phyloP scores from a whole-genome alignment of 2,888 invertebrate genomes.

The Monoplex corrugatus region DNA sequence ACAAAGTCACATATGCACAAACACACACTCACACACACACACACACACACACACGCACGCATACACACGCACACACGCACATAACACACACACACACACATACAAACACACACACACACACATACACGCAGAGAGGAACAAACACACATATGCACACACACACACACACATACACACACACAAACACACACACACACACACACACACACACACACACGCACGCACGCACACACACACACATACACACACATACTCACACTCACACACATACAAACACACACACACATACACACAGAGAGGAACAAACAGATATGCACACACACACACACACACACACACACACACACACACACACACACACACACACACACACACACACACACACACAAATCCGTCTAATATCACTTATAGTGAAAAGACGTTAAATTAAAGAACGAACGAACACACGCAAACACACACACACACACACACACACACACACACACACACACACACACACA shows the following conservation, averaged over 20 bases:
- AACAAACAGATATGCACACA: not conserved
- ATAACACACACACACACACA: too few relatives aligned
- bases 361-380: not conserved
- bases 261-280: not conserved
- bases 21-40: not conserved
- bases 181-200: not conserved
- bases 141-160: not conserved
- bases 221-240: not conserved
- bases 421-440: too few relatives aligned
- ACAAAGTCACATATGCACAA: not conserved
- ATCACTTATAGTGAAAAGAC: too few relatives aligned
- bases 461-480: too few relatives aligned
- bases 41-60: not conserved
- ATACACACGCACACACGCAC: not conserved
- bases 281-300: not conserved
- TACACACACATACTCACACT: too few relatives aligned
- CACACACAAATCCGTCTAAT: not conserved
- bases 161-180: not conserved
- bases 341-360: not conserved
- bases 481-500: too few relatives aligned
- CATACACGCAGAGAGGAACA: not conserved
- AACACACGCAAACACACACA: too few relatives aligned
- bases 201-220: not conserved
- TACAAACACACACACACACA: conserved; percentile 13
- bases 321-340: not conserved